Evolutionary conservation across 2,888 invertebrate species (phyloP), one percentile per base, ranked within the genome.

Genomic region (Auanema freiburgensis): DNA sequence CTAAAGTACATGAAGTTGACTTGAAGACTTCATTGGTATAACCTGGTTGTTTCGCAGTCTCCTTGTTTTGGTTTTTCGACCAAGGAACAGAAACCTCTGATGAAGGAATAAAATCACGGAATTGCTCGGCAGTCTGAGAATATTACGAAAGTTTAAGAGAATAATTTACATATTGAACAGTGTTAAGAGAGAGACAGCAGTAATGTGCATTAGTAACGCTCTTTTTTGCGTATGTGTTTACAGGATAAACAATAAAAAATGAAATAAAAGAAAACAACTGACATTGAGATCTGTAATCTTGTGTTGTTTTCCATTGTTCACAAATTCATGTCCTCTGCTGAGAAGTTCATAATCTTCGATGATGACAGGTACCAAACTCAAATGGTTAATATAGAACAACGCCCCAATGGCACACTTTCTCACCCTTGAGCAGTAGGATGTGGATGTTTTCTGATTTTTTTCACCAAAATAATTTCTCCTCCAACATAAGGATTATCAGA

Each of bases 261-360:
- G 33, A 5, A 33, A 33, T 33, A 18, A 11, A 12, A n/a, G 10
- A 49, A 49, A 46, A 1, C 11, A n/a, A 4, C 50, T 44, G 54
- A 55, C 55, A 41, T 55, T 46, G 1, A 40, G 54, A 23, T 63
- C 65, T 40, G 67, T 65, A 2, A 55, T 25, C 51, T 70, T 66
- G 3, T 61, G 23, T 43, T 40, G 43, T 23, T 63, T 33, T 55
- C 52, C 18, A 8, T 11, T 43, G 55, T 59, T 16, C 16, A 54
- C 24, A 21, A 24, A 50, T 25, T 65, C 61, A 50, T 65, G 57
- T 14, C 65, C 62, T 14, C 57, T 58, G 1, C 65, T 63, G 5
- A 72, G 59, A 14, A 72, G 18, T 24, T 59, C 51, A 53, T 72
- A 72, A n/a, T 63, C 69, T 10, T 57, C 65, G 40, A 72, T 63